Conservation (phyloP, 2,888 invertebrate genomes). For the Zaprionus obscuricornis region DNA sequence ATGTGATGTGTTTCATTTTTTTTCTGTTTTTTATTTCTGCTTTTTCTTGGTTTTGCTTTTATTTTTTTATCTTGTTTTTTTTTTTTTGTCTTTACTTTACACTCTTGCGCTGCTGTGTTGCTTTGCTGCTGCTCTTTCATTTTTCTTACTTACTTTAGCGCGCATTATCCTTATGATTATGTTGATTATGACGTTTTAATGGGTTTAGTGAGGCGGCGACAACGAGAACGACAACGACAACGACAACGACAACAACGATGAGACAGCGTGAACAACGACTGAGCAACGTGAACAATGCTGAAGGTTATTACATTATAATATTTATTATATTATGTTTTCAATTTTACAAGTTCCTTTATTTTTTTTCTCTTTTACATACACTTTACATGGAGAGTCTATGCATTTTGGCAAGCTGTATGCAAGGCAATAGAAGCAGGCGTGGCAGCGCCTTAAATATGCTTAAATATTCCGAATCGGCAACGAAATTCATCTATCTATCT, state of each 20-base stretch:
- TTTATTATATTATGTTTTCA: too few relatives aligned
- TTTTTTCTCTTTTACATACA: too few relatives aligned
- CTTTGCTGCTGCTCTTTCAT: neutral
- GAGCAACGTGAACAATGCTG: too few relatives aligned
- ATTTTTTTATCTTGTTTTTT: constrained; percentile 1
- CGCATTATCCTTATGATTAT: constrained; percentile 71
- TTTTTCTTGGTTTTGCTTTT: neutral
- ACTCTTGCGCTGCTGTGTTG: constrained; percentile 10
- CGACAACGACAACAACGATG: neutral
- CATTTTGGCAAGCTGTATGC: too few relatives aligned
- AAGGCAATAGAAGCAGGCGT: too few relatives aligned
- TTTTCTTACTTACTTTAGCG: constrained; percentile 27
- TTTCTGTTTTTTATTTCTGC: neutral
- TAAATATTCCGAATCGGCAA: too few relatives aligned
- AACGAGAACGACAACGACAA: constrained; percentile 20
- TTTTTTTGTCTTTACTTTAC: neutral
- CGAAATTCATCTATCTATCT: too few relatives aligned
- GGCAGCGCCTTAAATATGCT: too few relatives aligned
- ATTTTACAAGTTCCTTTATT: too few relatives aligned
- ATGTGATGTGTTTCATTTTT: constrained; percentile 24
- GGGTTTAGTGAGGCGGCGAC: constrained; percentile 60
- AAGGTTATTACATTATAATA: too few relatives aligned
- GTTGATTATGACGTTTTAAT: constrained; percentile 77
- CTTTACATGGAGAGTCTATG: too few relatives aligned
- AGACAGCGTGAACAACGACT: too few relatives aligned